Evolutionary conservation across 2,113 vertebrate species (phyloP), one percentile per base, ranked within the genome.

Genomic region (Larimichthys polyactis): DNA sequence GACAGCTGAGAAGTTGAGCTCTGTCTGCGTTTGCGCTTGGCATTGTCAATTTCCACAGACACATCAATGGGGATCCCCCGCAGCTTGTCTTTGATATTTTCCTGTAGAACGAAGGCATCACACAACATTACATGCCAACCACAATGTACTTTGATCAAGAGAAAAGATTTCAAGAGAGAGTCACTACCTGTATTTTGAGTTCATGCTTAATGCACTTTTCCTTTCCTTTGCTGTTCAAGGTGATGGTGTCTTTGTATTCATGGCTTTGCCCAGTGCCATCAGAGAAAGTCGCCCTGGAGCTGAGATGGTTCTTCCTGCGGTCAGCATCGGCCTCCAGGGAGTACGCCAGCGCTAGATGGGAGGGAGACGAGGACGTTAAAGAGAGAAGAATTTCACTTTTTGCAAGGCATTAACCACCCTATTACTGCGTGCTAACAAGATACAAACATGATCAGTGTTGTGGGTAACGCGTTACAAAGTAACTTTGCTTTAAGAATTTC

Each of bases 11-110:
- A 59, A 51, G 95, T 82, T 0, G 90, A 82, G 52, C 92, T 93
- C 87, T 93, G 95, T 75, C 96, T 95, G 48, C 95, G 96, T 24
- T 91, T 95, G 67, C 95, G 93, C 48, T 91, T 52, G 82, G 84
- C 14, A 4, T 93, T 91, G 75, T 91, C 82, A 75, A 99, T 97
- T 71, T 95, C 92, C 69, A 97, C 94, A 0, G 90, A 93, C 65
- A 98, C 96, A 0, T 96, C 95, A 57, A 99, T 43, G 43, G 97
- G 96, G 86, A 99, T 96, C n/a, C 96, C 96, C 1, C 85, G 96
- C 51, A 98, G 93, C 81, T 97, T 99, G 89, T 99, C 97, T 93
- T 91, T 94, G 73, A 98, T 96, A 77, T 94, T 96, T 6, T 98
- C 97, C 97, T 99, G 83, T 5, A 32, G n/a, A 63, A 73, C 2